These are phyloP conservation scores for Eublepharis macularius DNA, from an alignment of 2,113 vertebrate genomes.

Conservation along the genomic window DNA sequence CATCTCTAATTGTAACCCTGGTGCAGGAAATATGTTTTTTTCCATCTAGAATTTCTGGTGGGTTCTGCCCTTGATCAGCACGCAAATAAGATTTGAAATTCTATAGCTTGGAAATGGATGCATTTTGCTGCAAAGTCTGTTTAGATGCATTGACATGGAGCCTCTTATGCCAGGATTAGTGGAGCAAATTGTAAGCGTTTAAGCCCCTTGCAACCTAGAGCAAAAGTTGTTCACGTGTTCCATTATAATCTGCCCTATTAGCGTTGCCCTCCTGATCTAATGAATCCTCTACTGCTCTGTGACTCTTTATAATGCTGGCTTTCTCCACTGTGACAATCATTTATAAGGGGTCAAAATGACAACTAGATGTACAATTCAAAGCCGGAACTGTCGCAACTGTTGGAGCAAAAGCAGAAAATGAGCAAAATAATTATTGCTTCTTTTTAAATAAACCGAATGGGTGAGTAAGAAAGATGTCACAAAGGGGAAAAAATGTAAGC, in stretches of 20 bases:
- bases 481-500: neutral
- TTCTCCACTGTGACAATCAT: neutral
- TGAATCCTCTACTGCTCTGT: neutral
- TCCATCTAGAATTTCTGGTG: too few relatives aligned
- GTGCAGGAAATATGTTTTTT: neutral
- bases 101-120: neutral
- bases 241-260: conserved; percentile 17
- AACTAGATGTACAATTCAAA: conserved; percentile 2
- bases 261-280: neutral
- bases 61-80: neutral
- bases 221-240: neutral
- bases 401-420: conserved; percentile 1
- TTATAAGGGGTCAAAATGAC: conserved; percentile 4
- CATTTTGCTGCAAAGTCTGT: neutral
- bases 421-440: conserved; percentile 17
- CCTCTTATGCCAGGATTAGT: neutral
- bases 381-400: neutral
- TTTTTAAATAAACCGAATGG: neutral
- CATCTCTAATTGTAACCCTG: too few relatives aligned
- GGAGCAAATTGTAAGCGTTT: conserved; percentile 18
- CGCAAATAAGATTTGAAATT: conserved; percentile 2
- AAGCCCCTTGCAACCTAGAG: neutral
- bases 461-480: neutral
- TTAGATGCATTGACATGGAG: neutral
- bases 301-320: neutral